A percentile compares a stretch with the other conserved stretches of the same genome.
These are phyloP conservation scores for Atopsyche davidsoni DNA, from an alignment of 1,140 invertebrate species.

Conservation along the genomic window DNA sequence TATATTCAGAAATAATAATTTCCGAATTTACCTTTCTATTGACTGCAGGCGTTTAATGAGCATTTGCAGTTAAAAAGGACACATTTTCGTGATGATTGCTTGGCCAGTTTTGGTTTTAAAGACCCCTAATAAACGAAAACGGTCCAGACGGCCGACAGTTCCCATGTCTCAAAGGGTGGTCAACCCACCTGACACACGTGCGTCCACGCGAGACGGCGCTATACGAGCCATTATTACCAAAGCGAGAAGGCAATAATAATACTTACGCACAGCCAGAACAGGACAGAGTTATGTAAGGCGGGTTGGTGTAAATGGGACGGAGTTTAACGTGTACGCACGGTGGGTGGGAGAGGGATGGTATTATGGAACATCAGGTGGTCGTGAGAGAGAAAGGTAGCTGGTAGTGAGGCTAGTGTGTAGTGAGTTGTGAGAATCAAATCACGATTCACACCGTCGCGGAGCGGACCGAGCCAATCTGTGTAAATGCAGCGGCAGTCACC, in stretches of 20 bases:
- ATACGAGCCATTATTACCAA: background rate
- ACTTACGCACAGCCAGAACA: constrained; percentile 2
- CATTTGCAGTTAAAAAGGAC: too few species aligned
- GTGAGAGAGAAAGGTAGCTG: constrained; percentile 12
- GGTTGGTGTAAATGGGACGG: background rate
- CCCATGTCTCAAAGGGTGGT: constrained; percentile 25
- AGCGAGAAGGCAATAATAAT: background rate
- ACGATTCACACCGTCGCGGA: constrained; percentile 37
- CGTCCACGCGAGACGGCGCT: constrained; percentile 8
- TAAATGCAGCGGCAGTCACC: constrained; percentile 16
- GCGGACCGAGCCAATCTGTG: constrained; percentile 3
- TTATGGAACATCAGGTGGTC: constrained; percentile 19
- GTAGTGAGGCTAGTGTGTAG: constrained; percentile 17
- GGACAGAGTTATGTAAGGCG: background rate
- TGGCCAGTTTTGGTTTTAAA: too few species aligned
- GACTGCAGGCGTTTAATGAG: too few species aligned
- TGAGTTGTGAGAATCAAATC: constrained; percentile 46
- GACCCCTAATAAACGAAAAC: too few species aligned
- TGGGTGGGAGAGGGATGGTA: constrained; percentile 26
- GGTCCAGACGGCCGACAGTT: constrained; percentile 10
- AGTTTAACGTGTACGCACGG: constrained; percentile 12
- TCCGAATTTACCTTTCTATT: too few species aligned
- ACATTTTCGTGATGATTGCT: too few species aligned
- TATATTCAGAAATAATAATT: too few species aligned
- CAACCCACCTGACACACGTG: constrained; percentile 31